Conservation (phyloP, 1,140 invertebrate species). For the Apis dorsata region DNA sequence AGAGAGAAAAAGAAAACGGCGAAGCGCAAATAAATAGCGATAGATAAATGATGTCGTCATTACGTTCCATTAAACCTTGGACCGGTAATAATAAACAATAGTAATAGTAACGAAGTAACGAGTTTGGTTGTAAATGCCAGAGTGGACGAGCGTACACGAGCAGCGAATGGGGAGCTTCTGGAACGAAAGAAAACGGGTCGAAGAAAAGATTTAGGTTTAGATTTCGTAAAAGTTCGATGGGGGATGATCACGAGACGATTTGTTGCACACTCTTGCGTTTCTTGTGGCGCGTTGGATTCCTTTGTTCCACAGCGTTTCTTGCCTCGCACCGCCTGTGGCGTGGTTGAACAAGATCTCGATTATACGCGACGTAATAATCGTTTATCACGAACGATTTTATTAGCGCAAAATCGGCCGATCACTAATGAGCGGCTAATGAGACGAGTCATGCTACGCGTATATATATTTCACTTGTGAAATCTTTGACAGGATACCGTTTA, state of each 20-base stretch:
- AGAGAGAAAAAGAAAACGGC: not conserved
- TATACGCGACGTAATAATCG: constrained; percentile 12
- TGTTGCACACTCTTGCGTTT: constrained; percentile 20
- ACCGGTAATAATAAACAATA: constrained; percentile 47
- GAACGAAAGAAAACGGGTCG: not conserved
- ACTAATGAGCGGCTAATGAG: not conserved
- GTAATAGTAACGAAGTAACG: constrained; percentile 66
- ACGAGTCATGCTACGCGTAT: not conserved
- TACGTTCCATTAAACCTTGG: constrained; percentile 53
- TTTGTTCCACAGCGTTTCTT: constrained; percentile 14
- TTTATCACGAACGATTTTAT: constrained; percentile 42
- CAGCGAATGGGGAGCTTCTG: not conserved
- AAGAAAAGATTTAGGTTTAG: not conserved
- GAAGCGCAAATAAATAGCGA: constrained; percentile 4
- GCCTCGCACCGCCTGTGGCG: not conserved
- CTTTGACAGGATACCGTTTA: not conserved
- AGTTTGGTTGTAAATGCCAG: constrained; percentile 16
- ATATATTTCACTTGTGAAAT: not conserved
- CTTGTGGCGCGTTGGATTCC: not conserved
- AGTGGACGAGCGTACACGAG: not conserved
- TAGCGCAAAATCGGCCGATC: constrained; percentile 14
- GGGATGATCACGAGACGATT: constrained; percentile 5
- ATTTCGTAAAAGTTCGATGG: not conserved
- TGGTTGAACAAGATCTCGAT: constrained; percentile 3
- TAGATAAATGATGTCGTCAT: constrained; percentile 35